These are phyloP conservation scores for Heliangelus exortis DNA, from an alignment of 2,797 vertebrate species.

Conservation along the genomic window DNA sequence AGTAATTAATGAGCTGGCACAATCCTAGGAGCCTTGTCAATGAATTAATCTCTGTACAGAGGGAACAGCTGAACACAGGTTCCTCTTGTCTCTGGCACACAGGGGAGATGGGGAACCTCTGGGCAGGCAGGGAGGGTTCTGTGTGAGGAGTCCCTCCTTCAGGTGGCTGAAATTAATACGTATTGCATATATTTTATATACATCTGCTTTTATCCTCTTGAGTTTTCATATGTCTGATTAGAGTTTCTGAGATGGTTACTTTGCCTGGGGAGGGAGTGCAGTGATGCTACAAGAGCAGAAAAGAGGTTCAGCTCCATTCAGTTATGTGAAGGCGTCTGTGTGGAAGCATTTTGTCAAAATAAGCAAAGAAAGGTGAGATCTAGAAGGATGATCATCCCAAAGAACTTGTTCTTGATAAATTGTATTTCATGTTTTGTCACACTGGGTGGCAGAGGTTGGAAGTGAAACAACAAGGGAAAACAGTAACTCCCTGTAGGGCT, in stretches of 20 bases:
- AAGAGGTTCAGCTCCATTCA: not conserved
- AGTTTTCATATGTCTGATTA: not conserved
- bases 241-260: not conserved
- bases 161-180: not conserved
- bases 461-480: not conserved
- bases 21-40: slow-evolving; percentile 67
- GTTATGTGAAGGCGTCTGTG: not conserved
- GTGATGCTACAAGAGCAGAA: not conserved
- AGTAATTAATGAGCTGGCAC: slow-evolving; percentile 82
- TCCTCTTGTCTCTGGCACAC: slow-evolving; percentile 61
- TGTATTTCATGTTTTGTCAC: not conserved
- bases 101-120: not conserved
- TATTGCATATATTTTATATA: not conserved
- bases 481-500: not conserved
- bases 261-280: not conserved
- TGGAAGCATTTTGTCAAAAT: not conserved
- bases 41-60: slow-evolving; percentile 73
- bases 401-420: not conserved
- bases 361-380: not conserved
- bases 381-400: not conserved
- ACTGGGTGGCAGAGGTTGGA: not conserved
- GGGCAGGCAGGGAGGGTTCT: not conserved
- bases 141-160: not conserved
- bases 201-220: not conserved
- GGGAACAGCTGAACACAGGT: slow-evolving; percentile 64